phyloP scores from a whole-genome alignment of 2,113 vertebrate genomes.

The Sinocyclocheilus grahami region DNA sequence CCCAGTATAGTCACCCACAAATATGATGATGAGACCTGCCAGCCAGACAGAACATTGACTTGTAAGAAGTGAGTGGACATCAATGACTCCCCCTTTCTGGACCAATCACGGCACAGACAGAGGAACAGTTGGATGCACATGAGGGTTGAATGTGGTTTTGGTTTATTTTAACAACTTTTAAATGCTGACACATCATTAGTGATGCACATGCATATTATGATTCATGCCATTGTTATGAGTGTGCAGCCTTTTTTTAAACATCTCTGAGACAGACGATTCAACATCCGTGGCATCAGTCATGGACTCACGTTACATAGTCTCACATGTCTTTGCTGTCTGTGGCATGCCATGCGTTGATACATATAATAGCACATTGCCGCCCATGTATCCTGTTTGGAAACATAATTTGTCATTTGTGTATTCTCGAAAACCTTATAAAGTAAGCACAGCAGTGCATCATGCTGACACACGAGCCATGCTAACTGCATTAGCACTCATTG shows the following conservation, averaged over 20 bases:
- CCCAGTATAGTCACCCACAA: slow-evolving; percentile 34
- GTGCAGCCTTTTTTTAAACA: slow-evolving; percentile 36
- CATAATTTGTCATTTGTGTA: slow-evolving; percentile 29
- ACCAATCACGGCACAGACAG: slow-evolving; percentile 17
- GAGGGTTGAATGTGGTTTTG: slow-evolving; percentile 48
- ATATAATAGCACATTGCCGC: slow-evolving; percentile 14
- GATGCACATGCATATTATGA: slow-evolving; percentile 46
- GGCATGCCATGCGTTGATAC: not conserved
- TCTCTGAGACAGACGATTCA: slow-evolving; percentile 39
- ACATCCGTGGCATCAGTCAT: slow-evolving; percentile 49
- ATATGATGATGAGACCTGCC: slow-evolving; percentile 10
- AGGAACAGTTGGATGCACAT: not conserved
- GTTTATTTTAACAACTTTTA: slow-evolving; percentile 56
- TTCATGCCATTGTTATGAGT: slow-evolving; percentile 42
- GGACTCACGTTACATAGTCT: slow-evolving; percentile 16
- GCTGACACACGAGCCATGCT: slow-evolving; percentile 12
- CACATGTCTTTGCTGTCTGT: slow-evolving; percentile 18
- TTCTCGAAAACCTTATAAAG: slow-evolving; percentile 27
- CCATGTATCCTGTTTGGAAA: slow-evolving; percentile 33
- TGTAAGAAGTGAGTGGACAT: slow-evolving; percentile 56
- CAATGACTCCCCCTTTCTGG: slow-evolving; percentile 46
- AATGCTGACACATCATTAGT: slow-evolving; percentile 53
- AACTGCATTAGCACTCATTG: slow-evolving; percentile 34
- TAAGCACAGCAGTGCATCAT: slow-evolving; percentile 16
- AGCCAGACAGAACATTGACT: slow-evolving; percentile 15